Percentiles rank a stretch among this genome's conserved stretches.
These are phyloP conservation scores for Sceloporus undulatus DNA, from an alignment of 2,113 vertebrate species.

Conservation along the genomic window DNA sequence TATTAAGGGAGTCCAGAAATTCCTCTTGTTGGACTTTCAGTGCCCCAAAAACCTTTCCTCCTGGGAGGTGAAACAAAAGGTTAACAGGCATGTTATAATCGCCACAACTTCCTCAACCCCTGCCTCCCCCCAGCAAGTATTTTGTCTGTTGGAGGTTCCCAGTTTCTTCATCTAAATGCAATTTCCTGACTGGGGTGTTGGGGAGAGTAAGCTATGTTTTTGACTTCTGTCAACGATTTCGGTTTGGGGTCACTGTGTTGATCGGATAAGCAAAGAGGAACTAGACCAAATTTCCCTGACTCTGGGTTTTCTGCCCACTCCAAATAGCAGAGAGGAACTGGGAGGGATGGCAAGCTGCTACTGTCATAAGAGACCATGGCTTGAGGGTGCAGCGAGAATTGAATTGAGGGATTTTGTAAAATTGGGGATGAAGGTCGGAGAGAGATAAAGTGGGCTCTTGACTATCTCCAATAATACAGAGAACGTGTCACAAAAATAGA, in stretches of 20 bases:
- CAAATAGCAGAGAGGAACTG: background rate
- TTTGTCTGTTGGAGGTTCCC: background rate
- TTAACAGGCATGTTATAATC: background rate
- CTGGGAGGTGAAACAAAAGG: slow-evolving; percentile 61
- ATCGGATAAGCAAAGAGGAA: slow-evolving; percentile 30
- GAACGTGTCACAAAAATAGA: background rate
- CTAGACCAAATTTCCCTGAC: slow-evolving; percentile 32
- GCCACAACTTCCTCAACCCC: background rate
- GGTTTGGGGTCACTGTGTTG: background rate
- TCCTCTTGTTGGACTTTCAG: slow-evolving; percentile 84
- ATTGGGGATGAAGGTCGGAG: background rate
- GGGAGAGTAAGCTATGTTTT: background rate
- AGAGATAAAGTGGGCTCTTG: background rate
- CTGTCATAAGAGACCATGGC: background rate
- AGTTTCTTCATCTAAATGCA: background rate
- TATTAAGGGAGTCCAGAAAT: slow-evolving; percentile 74
- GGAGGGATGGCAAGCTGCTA: background rate
- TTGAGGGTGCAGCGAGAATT: too few relatives aligned
- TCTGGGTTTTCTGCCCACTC: background rate
- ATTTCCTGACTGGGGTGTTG: background rate
- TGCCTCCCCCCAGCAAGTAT: background rate
- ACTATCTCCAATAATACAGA: background rate
- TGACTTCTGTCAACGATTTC: background rate
- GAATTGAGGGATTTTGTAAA: background rate
- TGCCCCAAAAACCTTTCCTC: slow-evolving; percentile 83